Evolutionary conservation across 2,888 invertebrate genomes (phyloP).

Genomic region (Pasiphila rectangulata): DNA sequence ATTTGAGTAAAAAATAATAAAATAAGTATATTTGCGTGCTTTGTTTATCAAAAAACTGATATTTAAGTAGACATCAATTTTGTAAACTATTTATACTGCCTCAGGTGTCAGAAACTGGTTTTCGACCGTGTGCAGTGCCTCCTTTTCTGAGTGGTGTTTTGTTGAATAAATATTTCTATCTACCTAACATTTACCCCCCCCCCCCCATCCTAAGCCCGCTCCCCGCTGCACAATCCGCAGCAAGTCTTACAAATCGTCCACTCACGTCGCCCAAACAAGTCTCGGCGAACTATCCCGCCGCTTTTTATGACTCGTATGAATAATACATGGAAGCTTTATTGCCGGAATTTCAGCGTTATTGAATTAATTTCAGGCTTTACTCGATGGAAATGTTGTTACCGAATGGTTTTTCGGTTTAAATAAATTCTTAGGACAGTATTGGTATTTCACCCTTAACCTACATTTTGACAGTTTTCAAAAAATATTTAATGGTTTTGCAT

Average conservation of each 20-base stretch:
- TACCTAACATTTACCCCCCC: too few species aligned
- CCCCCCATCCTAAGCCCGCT: conserved; percentile 6
- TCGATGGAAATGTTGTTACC: neutral
- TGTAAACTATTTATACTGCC: too few species aligned
- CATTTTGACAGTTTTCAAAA: too few species aligned
- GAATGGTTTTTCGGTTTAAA: neutral
- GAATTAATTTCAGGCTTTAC: conserved; percentile 24
- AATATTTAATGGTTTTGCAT: too few species aligned
- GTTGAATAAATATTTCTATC: too few species aligned
- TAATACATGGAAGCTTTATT: conserved; percentile 31
- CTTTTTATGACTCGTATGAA: conserved; percentile 38
- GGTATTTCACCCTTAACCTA: neutral
- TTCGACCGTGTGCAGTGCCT: too few species aligned
- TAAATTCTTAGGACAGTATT: neutral
- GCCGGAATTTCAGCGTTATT: conserved; percentile 15
- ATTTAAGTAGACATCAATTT: too few species aligned
- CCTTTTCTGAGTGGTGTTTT: too few species aligned
- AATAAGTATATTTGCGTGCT: too few species aligned
- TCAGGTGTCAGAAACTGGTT: too few species aligned
- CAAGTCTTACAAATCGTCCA: conserved; percentile 41
- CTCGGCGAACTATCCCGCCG: conserved; percentile 29
- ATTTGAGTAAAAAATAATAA: too few species aligned
- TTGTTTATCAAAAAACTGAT: too few species aligned
- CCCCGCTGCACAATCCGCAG: conserved; percentile 22
- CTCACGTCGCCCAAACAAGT: conserved; percentile 38